phyloP scores from a whole-genome alignment of 2,113 vertebrate genomes.

The Heloderma charlesbogerti region DNA sequence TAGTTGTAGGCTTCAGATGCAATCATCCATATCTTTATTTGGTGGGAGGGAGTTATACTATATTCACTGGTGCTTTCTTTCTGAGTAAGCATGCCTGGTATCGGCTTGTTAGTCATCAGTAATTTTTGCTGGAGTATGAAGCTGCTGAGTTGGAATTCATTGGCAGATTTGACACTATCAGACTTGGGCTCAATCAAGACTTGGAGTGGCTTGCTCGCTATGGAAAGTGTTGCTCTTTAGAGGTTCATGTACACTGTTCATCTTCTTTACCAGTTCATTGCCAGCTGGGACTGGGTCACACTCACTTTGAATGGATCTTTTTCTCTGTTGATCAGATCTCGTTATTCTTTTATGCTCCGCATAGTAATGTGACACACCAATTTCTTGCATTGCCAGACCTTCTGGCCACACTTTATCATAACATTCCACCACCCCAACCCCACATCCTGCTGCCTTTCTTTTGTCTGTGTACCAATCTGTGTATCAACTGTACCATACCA shows the following conservation, averaged over 20 bases:
- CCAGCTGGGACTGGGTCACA: background rate
- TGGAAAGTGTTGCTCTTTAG: background rate
- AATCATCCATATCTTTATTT: background rate
- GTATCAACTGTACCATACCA: background rate
- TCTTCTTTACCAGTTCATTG: background rate
- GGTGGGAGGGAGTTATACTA: background rate
- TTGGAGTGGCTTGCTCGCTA: background rate
- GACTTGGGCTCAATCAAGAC: background rate
- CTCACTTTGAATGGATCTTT: background rate
- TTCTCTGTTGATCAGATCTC: background rate
- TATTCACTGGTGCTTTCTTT: background rate
- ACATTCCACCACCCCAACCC: background rate
- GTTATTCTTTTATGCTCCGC: background rate
- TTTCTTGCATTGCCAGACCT: background rate
- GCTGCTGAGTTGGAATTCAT: background rate
- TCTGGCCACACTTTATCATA: background rate
- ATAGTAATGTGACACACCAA: background rate
- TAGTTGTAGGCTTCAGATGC: background rate
- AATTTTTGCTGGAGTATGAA: background rate
- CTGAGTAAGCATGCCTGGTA: background rate
- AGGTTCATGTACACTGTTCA: background rate
- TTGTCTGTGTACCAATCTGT: background rate
- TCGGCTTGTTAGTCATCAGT: constrained; percentile 4
- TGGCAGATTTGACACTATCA: background rate
- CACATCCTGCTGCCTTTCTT: background rate